Base-by-base conservation (phyloP, 1,140 invertebrate species). In the Ganaspis sp. region DNA sequence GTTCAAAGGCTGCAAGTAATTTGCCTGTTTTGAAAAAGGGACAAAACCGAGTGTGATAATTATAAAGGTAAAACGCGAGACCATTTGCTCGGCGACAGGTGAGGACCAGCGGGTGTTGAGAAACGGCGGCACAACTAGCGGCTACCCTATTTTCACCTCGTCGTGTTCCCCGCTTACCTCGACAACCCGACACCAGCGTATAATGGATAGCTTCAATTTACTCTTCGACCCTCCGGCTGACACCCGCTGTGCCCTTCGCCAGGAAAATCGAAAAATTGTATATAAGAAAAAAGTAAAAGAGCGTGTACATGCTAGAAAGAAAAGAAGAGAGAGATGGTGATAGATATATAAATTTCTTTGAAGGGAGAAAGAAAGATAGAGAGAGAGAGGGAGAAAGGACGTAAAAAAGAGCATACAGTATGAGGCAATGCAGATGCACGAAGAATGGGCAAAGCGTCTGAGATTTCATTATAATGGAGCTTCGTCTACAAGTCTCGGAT, bases 141-240 rank as follows among this genome's bases (percentile, higher is more conserved):
- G 26, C 23, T 29, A 64, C 1, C 23, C 58, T 64, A 64, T 64
- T 64, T 64, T 34, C 58, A 64, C 26, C 58, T 64, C 58, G 23
- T 15, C 12, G 58, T 15, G 58, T 29, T 29, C 5, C 21, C 15
- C 1, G 19, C 17, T 69, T 11, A 37, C 38, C 42, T 40, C 45
- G 75, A 69, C 78, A 72, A 71, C 74, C 34, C 54, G 29, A 73
- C 70, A 76, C 79, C 81, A 72, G 74, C 74, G 76, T 85, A 85
- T 85, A 85, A 85, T 85, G 81, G 84, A 85, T 85, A 83, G 84
- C 81, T 84, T 85, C 84, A 85, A 85, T 85, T 85, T 85, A 85
- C 84, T 83, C 83, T 81, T 76, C 79, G 77, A 76, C 78, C 45
- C 42, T 58, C 38, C 72, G 58, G 38, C 42, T 49, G 79, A 76